phyloP scores from a whole-genome alignment of 2,113 vertebrate genomes.

The Sciurus niger region DNA sequence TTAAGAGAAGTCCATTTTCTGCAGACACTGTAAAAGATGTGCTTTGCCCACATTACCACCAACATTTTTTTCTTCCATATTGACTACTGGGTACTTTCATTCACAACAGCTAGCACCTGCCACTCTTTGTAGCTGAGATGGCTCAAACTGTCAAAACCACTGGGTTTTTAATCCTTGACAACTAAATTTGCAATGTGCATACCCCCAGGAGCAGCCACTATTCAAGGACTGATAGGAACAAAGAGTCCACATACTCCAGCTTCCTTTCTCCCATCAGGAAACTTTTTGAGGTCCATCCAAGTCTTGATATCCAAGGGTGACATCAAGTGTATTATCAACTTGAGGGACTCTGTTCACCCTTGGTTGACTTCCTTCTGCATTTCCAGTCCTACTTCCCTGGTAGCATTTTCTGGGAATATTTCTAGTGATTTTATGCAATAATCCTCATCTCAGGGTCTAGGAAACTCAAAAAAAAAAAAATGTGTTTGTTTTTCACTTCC shows the following conservation, averaged over 20 bases:
- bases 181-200: background rate
- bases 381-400: background rate
- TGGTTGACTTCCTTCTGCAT: background rate
- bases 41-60: background rate
- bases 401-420: background rate
- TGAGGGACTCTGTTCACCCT: background rate
- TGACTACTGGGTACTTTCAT: background rate
- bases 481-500: background rate
- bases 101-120: background rate
- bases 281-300: background rate
- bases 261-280: background rate
- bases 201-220: background rate
- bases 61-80: background rate
- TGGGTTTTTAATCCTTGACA: background rate
- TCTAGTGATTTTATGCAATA: background rate
- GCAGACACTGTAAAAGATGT: background rate
- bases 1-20: background rate
- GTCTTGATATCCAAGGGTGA: background rate
- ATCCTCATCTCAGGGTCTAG: background rate
- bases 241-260: background rate
- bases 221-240: background rate
- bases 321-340: background rate
- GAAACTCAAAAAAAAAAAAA: background rate
- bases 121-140: background rate
- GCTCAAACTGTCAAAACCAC: background rate